phyloP scores from a whole-genome alignment of 2,888 invertebrate genomes.

The Ferrisia virgata region DNA sequence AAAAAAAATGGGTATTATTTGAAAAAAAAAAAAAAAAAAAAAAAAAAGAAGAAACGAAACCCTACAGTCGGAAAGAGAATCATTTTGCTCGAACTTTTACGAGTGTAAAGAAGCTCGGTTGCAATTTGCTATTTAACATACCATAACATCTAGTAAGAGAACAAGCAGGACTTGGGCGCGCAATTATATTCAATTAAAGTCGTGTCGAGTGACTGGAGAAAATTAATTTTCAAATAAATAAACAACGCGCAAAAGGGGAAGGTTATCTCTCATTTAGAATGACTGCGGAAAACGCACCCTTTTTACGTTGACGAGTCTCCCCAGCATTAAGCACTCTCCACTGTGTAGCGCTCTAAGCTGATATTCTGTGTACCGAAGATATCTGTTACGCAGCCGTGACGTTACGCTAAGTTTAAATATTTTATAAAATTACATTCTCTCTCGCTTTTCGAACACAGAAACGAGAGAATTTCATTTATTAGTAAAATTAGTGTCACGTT shows the following conservation, averaged over 20 bases:
- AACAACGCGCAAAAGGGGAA: slow-evolving; percentile 22
- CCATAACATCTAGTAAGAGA: not conserved
- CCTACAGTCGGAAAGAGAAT: not conserved
- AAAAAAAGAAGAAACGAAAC: no score
- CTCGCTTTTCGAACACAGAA: not conserved
- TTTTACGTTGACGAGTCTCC: not conserved
- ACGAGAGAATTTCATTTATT: slow-evolving; percentile 1
- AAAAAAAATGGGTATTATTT: no score
- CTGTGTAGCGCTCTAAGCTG: not conserved
- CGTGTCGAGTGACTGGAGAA: slow-evolving; percentile 39
- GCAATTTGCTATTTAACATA: not conserved
- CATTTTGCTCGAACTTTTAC: not conserved
- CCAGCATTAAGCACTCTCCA: not conserved
- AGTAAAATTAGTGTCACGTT: slow-evolving; percentile 6
- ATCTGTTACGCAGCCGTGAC: not conserved
- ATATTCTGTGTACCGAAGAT: not conserved
- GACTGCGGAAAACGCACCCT: not conserved
- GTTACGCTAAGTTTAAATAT: not conserved
- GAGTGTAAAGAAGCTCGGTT: not conserved
- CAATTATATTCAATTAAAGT: slow-evolving; percentile 43
- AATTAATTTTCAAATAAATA: slow-evolving; percentile 36
- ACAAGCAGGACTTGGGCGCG: not conserved
- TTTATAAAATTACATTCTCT: not conserved
- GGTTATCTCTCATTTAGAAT: slow-evolving; percentile 41
- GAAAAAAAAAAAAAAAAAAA: no score